Evolutionary conservation across 2,113 vertebrate genomes (phyloP).

Genomic region (Diphyllodes magnificus): DNA sequence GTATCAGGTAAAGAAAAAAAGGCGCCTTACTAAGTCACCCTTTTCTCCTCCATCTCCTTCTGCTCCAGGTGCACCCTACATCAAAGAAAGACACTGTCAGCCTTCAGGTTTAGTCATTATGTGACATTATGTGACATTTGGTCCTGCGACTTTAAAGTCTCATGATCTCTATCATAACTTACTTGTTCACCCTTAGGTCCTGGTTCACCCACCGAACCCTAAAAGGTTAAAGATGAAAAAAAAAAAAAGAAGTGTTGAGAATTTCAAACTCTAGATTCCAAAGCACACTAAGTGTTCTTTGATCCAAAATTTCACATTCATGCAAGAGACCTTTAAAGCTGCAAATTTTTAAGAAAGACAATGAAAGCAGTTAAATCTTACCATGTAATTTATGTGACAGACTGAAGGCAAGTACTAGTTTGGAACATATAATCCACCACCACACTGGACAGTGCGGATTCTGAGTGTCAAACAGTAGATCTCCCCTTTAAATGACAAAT

Average conservation of each 20-base stretch:
- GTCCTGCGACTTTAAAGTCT: neutral
- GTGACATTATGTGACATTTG: neutral
- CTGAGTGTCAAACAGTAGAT: neutral
- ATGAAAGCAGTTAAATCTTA: neutral
- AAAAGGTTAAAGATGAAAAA: neutral
- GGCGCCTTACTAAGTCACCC: constrained; percentile 83
- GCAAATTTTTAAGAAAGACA: neutral
- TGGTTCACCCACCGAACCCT: constrained; percentile 85
- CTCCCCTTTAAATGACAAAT: neutral
- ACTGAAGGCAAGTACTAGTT: neutral
- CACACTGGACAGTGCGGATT: neutral
- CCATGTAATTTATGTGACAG: neutral
- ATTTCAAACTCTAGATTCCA: neutral
- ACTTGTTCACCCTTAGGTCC: constrained; percentile 94
- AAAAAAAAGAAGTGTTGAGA: neutral
- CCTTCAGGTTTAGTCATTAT: neutral
- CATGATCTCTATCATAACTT: neutral
- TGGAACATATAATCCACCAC: neutral
- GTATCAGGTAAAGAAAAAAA: neutral
- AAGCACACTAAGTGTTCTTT: neutral
- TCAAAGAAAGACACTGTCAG: constrained; percentile 7
- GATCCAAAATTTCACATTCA: neutral
- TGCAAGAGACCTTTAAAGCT: neutral
- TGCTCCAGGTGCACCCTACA: constrained; percentile 85
- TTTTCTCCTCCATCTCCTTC: constrained; percentile 89